These are phyloP conservation scores for Deilephila elpenor DNA, from an alignment of 2,888 invertebrate genomes.

Conservation along the genomic window DNA sequence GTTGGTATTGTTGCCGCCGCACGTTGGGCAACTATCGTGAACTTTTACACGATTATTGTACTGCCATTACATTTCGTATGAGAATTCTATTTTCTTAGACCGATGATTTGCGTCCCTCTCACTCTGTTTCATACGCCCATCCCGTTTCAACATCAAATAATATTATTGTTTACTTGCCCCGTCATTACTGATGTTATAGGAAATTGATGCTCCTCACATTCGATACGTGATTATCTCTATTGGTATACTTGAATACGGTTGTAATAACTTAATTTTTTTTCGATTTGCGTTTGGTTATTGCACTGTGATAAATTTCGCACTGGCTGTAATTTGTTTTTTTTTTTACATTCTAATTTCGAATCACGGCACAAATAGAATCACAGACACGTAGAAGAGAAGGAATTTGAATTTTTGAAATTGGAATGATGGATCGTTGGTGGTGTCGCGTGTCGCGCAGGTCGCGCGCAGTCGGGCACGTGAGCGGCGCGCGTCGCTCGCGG, in stretches of 20 bases:
- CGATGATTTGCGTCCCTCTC: conserved; percentile 65
- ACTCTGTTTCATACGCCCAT: conserved; percentile 52
- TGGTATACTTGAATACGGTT: conserved; percentile 34
- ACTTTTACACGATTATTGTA: conserved; percentile 83
- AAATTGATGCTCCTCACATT: conserved; percentile 65
- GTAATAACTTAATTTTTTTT: conserved; percentile 50
- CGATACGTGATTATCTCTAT: conserved; percentile 68
- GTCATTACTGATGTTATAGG: conserved; percentile 72
- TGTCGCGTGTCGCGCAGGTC: conserved; percentile 55
- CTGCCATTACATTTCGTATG: conserved; percentile 80
- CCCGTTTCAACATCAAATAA: conserved; percentile 68
- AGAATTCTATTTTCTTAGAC: conserved; percentile 83
- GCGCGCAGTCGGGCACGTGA: conserved; percentile 57
- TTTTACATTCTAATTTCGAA: conserved; percentile 29
- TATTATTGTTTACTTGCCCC: conserved; percentile 80
- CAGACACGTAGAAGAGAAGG: conserved; percentile 29
- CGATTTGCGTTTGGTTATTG: conserved; percentile 19
- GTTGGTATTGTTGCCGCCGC: conserved; percentile 69
- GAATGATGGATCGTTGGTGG: conserved; percentile 50
- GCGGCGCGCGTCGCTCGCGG: conserved; percentile 77
- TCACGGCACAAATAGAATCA: conserved; percentile 18
- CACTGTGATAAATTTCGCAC: conserved; percentile 22
- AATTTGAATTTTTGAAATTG: conserved; percentile 36
- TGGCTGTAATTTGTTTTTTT: conserved; percentile 10
- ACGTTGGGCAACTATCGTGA: conserved; percentile 80